Evolutionary conservation across 2,888 invertebrate species (phyloP).

Genomic region (Sipunculus nudus): DNA sequence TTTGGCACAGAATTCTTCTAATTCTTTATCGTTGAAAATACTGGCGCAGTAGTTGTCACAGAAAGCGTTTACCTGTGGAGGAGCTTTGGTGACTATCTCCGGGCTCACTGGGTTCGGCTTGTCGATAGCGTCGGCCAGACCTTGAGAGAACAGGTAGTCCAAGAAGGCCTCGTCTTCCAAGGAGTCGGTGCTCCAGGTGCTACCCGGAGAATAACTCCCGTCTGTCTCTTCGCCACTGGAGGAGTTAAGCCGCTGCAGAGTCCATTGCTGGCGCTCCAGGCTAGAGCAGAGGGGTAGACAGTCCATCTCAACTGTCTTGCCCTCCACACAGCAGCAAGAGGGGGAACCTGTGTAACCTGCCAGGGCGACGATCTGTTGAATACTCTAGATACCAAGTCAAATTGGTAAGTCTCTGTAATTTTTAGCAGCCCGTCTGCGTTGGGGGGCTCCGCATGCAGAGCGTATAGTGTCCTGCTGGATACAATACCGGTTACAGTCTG

Average conservation of each 20-base stretch:
- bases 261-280: constrained; percentile 57
- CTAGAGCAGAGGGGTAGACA: constrained; percentile 57
- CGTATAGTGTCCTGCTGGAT: too few species aligned
- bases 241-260: constrained; percentile 60
- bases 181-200: constrained; percentile 12
- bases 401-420: too few species aligned
- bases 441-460: too few species aligned
- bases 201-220: constrained; percentile 37
- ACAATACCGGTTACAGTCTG: too few species aligned
- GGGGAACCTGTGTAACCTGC: too few species aligned
- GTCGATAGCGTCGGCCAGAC: constrained; percentile 54
- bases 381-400: too few species aligned
- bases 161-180: constrained; percentile 51
- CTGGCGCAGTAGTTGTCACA: constrained; percentile 14
- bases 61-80: constrained; percentile 7
- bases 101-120: constrained; percentile 24
- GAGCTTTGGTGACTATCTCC: constrained; percentile 1
- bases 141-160: constrained; percentile 59
- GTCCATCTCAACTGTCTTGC: too few species aligned
- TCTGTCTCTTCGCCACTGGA: constrained; percentile 52
- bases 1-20: constrained; percentile 8
- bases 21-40: constrained; percentile 12
- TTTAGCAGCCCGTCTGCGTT: too few species aligned
- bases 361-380: too few species aligned
- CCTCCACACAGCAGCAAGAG: too few species aligned